Evolutionary conservation across 2,888 invertebrate genomes (phyloP).

Genomic region (Drosophila stalkeri): DNA sequence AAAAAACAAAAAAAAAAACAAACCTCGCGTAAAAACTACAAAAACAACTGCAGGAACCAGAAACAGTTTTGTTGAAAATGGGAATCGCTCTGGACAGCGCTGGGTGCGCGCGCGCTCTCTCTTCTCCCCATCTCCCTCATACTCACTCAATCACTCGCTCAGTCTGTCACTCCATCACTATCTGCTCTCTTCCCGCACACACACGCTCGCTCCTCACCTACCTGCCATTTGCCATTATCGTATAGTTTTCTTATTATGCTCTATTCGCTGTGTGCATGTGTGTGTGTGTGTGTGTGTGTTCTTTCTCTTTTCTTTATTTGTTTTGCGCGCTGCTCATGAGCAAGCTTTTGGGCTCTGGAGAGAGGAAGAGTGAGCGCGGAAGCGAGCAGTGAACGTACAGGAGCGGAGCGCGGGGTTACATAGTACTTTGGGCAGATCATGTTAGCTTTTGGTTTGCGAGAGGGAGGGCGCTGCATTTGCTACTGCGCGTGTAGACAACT

Average conservation of each 20-base stretch:
- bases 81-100: constrained; percentile 31
- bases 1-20: constrained; percentile 17
- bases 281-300: constrained; percentile 21
- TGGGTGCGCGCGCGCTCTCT: constrained; percentile 1
- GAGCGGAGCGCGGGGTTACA: not conserved
- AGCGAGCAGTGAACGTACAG: not conserved
- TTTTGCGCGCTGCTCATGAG: constrained; percentile 57
- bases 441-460: not conserved
- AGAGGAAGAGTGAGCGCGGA: not conserved
- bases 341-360: constrained; percentile 14
- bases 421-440: constrained; percentile 13
- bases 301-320: constrained; percentile 38
- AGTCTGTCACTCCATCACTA: too few relatives aligned
- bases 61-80: constrained; percentile 38
- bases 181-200: not conserved
- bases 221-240: constrained; percentile 68
- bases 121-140: not conserved
- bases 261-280: not conserved
- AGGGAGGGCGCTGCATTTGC: constrained; percentile 37
- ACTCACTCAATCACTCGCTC: not conserved
- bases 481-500: constrained; percentile 69
- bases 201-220: constrained; percentile 24
- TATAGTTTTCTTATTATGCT: constrained; percentile 53
- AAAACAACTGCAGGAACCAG: constrained; percentile 17
- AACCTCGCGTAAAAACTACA: constrained; percentile 44